Conservation (phyloP, 2,888 invertebrate species). For the Monochamus alternatus region DNA sequence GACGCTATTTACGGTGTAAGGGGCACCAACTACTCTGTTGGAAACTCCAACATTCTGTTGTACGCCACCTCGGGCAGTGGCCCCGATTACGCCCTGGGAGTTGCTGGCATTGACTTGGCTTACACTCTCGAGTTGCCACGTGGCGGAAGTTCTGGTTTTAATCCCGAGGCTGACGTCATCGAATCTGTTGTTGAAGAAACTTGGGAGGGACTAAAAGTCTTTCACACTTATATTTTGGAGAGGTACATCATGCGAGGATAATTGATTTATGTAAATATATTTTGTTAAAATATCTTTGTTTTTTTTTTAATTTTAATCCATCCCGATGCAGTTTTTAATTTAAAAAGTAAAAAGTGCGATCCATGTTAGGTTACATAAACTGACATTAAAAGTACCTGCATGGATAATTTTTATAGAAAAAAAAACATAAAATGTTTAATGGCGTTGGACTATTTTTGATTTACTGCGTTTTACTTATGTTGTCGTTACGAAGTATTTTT, state of each 20-base stretch:
- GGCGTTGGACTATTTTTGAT: too few relatives aligned
- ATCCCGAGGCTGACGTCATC: slow-evolving; percentile 74
- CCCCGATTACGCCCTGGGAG: slow-evolving; percentile 78
- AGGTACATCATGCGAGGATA: slow-evolving; percentile 17
- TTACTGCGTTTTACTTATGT: too few relatives aligned
- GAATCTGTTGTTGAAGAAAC: slow-evolving; percentile 75
- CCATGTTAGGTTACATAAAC: too few relatives aligned
- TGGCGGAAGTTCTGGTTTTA: slow-evolving; percentile 73
- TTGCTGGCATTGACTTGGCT: slow-evolving; percentile 73
- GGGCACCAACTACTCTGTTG: slow-evolving; percentile 72
- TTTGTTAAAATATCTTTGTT: background rate
- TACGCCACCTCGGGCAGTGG: slow-evolving; percentile 77
- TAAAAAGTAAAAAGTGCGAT: too few relatives aligned
- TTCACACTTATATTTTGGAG: slow-evolving; percentile 67
- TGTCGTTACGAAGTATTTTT: too few relatives aligned
- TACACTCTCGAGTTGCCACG: slow-evolving; percentile 80
- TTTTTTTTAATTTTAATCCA: background rate
- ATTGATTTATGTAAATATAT: background rate
- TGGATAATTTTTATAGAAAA: too few relatives aligned
- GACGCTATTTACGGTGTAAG: slow-evolving; percentile 66
- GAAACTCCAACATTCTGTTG: slow-evolving; percentile 70
- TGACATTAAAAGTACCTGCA: too few relatives aligned
- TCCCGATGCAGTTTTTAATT: too few relatives aligned
- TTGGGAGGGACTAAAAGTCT: slow-evolving; percentile 75
- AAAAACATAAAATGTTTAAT: too few relatives aligned